Conservation (phyloP, 2,797 vertebrate genomes). For the Pogonophryne albipinna region DNA sequence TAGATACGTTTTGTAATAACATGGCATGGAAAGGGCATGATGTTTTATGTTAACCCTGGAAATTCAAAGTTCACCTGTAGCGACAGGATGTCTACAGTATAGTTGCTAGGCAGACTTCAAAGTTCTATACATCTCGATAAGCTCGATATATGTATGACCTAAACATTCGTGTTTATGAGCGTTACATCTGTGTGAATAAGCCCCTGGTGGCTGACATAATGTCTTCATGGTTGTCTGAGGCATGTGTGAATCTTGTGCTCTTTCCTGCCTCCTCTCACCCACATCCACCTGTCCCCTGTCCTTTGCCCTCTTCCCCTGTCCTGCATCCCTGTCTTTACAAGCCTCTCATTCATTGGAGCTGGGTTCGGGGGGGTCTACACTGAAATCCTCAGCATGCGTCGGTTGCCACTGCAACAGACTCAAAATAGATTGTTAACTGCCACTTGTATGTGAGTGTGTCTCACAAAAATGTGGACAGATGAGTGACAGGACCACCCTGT, state of each 20-base stretch:
- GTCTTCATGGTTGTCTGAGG: slow-evolving; percentile 41
- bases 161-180: slow-evolving; percentile 30
- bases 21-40: neutral
- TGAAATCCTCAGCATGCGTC: slow-evolving; percentile 69
- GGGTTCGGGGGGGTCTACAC: slow-evolving; percentile 19
- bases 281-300: slow-evolving; percentile 60
- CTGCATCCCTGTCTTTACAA: slow-evolving; percentile 21
- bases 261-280: slow-evolving; percentile 30
- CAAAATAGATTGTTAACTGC: slow-evolving; percentile 74
- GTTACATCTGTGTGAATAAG: slow-evolving; percentile 43
- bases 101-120: slow-evolving; percentile 50
- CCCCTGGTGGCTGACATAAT: slow-evolving; percentile 55
- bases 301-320: slow-evolving; percentile 25
- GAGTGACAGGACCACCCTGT: slow-evolving; percentile 69
- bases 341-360: slow-evolving; percentile 50
- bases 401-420: slow-evolving; percentile 61
- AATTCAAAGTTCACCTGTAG: slow-evolving; percentile 6
- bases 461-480: slow-evolving; percentile 51
- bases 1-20: neutral
- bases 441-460: slow-evolving; percentile 40
- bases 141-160: slow-evolving; percentile 27
- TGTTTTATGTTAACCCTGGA: neutral
- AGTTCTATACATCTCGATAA: slow-evolving; percentile 17
- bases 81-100: slow-evolving; percentile 29
- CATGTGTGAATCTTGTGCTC: slow-evolving; percentile 60